Evolutionary conservation across 2,113 vertebrate species (phyloP).

Genomic region (Dissostichus mawsoni): DNA sequence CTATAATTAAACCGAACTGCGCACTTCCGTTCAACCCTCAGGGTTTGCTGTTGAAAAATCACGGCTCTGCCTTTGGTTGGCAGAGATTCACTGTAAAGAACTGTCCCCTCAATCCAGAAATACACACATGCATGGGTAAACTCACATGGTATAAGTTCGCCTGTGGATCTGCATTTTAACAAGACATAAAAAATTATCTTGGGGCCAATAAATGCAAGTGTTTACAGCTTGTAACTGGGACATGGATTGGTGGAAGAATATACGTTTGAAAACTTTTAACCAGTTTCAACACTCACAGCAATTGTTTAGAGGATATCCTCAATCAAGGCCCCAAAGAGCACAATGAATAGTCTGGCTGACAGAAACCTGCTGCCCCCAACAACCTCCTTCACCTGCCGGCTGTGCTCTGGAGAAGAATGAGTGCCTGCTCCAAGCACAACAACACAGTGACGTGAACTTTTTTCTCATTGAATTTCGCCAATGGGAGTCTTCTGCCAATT

Average conservation of each 20-base stretch:
- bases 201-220: conserved; percentile 36
- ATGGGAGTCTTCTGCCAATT: conserved; percentile 5
- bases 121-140: conserved; percentile 23
- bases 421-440: conserved; percentile 29
- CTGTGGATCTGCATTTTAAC: conserved; percentile 12
- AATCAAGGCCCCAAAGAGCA: conserved; percentile 71
- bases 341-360: conserved; percentile 68
- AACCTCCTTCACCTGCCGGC: conserved; percentile 43
- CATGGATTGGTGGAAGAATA: conserved; percentile 53
- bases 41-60: conserved; percentile 14
- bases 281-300: conserved; percentile 68
- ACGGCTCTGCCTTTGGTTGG: conserved; percentile 19
- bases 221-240: conserved; percentile 22
- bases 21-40: conserved; percentile 37
- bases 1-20: conserved; percentile 6
- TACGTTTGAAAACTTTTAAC: conserved; percentile 63
- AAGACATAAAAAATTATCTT: conserved; percentile 34
- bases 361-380: conserved; percentile 56
- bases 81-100: conserved; percentile 17
- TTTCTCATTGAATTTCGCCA: conserved; percentile 14
- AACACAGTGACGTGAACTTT: conserved; percentile 33
- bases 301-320: conserved; percentile 78
- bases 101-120: background rate
- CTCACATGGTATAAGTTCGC: background rate
- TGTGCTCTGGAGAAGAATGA: conserved; percentile 20